phyloP scores from a whole-genome alignment of 2,797 vertebrate species.

The Notolepis coatsorum region DNA sequence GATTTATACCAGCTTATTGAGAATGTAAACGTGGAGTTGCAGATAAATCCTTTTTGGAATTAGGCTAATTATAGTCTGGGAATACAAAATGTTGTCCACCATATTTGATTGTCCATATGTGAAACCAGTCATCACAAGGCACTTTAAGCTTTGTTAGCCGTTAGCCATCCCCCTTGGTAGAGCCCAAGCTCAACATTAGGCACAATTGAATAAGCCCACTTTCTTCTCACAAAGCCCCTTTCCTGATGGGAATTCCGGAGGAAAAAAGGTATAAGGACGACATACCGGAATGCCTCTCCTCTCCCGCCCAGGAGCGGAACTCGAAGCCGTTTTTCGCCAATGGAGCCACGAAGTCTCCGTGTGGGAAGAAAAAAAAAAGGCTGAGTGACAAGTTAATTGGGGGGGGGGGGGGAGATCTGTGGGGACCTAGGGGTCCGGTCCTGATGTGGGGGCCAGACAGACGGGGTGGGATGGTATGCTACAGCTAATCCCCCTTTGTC shows the following conservation, averaged over 20 bases:
- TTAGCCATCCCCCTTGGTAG: neutral
- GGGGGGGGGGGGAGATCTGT: constrained; percentile 73
- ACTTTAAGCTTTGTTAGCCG: neutral
- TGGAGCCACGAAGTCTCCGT: constrained; percentile 74
- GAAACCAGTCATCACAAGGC: no score
- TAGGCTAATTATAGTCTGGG: constrained; percentile 64
- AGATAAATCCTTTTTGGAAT: constrained; percentile 51
- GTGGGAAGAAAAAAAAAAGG: constrained; percentile 55
- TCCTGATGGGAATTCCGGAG: constrained; percentile 46
- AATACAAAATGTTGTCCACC: constrained; percentile 36
- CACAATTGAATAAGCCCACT: constrained; percentile 12
- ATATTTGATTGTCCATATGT: neutral
- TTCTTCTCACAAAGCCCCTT: constrained; percentile 21
- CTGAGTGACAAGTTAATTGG: constrained; percentile 86
- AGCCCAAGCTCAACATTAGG: constrained; percentile 4
- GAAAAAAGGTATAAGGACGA: constrained; percentile 61
- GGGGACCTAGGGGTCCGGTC: constrained; percentile 70
- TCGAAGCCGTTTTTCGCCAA: constrained; percentile 68
- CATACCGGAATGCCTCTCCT: constrained; percentile 37
- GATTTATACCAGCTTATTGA: constrained; percentile 68
- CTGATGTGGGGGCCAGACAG: constrained; percentile 75
- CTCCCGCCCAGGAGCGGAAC: constrained; percentile 18
- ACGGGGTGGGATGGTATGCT: constrained; percentile 67
- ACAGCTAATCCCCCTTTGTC: constrained; percentile 80
- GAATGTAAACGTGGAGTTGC: constrained; percentile 45